phyloP scores from a whole-genome alignment of 2,888 invertebrate genomes.

The Eurois occulta region DNA sequence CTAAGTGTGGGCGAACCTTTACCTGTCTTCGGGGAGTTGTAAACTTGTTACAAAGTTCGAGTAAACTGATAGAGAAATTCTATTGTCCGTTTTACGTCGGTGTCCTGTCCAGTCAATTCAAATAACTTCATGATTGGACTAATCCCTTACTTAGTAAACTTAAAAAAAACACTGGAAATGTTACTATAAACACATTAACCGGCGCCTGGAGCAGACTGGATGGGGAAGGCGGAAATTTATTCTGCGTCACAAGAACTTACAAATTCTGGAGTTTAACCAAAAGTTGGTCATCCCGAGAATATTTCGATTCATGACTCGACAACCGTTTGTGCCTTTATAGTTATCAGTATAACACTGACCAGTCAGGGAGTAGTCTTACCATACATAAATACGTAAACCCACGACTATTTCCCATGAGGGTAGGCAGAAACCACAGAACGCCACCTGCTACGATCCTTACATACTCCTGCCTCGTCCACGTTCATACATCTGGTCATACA shows the following conservation, averaged over 20 bases:
- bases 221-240: not conserved
- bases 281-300: too few relatives aligned
- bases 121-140: slow-evolving; percentile 33
- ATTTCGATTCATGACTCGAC: not conserved
- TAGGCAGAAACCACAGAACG: too few relatives aligned
- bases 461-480: too few relatives aligned
- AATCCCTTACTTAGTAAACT: slow-evolving; percentile 11
- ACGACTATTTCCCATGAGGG: too few relatives aligned
- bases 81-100: slow-evolving; percentile 66
- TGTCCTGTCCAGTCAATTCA: slow-evolving; percentile 66
- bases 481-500: too few relatives aligned
- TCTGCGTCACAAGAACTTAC: not conserved
- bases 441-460: too few relatives aligned
- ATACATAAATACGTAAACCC: too few relatives aligned
- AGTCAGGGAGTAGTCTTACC: not conserved
- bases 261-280: not conserved
- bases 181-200: not conserved
- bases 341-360: not conserved
- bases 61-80: slow-evolving; percentile 65
- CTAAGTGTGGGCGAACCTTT: slow-evolving; percentile 14
- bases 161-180: not conserved
- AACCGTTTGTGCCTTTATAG: not conserved
- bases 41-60: slow-evolving; percentile 74
- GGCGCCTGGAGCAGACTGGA: not conserved
- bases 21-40: slow-evolving; percentile 63